These are phyloP conservation scores for Albula glossodonta DNA, from an alignment of 2,113 vertebrate species.

Conservation along the genomic window DNA sequence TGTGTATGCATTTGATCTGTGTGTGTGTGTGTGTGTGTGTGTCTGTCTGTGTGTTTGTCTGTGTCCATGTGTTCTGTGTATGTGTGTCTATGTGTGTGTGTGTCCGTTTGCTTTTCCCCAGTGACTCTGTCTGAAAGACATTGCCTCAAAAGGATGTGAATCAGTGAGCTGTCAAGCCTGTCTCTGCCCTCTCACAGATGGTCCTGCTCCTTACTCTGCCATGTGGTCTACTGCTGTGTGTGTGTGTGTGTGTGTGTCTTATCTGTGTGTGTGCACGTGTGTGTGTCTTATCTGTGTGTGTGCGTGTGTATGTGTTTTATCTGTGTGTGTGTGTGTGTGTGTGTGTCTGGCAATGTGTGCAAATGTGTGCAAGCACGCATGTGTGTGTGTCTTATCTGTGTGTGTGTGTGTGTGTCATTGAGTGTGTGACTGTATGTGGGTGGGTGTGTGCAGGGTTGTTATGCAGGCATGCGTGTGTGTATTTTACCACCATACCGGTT, in stretches of 20 bases:
- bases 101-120: conserved; percentile 41
- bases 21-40: background rate
- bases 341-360: background rate
- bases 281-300: background rate
- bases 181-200: conserved; percentile 75
- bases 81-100: background rate
- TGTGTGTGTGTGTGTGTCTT: too few species aligned
- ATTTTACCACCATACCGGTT: background rate
- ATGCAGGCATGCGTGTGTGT: background rate
- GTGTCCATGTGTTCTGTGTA: too few species aligned
- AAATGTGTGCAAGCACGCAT: background rate
- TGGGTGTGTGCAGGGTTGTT: background rate
- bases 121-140: conserved; percentile 56
- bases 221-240: conserved; percentile 9
- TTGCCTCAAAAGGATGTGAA: conserved; percentile 73
- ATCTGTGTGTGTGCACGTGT: background rate
- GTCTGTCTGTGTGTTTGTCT: background rate
- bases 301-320: background rate
- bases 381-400: background rate
- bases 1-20: background rate
- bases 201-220: conserved; percentile 68
- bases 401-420: background rate
- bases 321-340: background rate
- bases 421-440: background rate
- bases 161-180: conserved; percentile 65